Base-by-base conservation (phyloP, 2,113 vertebrate genomes). In the Peucedramus taeniatus region DNA sequence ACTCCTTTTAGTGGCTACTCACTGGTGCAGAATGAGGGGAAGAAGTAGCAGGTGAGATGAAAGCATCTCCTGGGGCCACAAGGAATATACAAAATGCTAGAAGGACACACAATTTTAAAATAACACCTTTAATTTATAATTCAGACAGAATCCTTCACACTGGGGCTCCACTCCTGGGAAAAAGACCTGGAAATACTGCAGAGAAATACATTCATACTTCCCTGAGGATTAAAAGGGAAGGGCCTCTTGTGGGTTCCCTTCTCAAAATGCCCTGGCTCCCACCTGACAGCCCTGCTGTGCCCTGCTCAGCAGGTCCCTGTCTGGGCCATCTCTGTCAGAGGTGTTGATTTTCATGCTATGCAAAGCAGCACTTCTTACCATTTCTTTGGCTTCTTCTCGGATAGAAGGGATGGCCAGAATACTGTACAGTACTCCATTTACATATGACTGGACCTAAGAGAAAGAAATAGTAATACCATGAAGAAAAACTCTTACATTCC, bases 361-460 rank as follows among this genome's bases (percentile, higher is more conserved):
- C 45, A 87, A 45, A 63, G 84, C 22, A 31, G 17, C 9, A 35
- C 42, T 87, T 83, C 98, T 98, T 96, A 99, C 99, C 99, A 99
- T 99, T 74, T 99, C 99, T 98, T 96, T 99, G 27, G 99, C 99
- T 97, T 99, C 98, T 92, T 99, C 98, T 53, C 98, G 98, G 71
- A 99, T 98, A 70, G 98, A 97, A 7, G 99, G 98, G 70, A 99
- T 85, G 50, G 98, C 98, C 49, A 99, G 98, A 95, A 99, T 98
- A 94, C 98, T 99, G 86, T 99, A 99, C 45, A 99, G 97, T 9
- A 98, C 98, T 93, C 99, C 99, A 13, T 99, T 99, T 96, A 99
- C 99, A 77, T 99, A 99, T 0, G 98, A 98, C 37, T 98, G 98
- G 76, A 99, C 98, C 99, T 99, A 93, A 66, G 85, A 93, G 47